These are phyloP conservation scores for Salticus scenicus DNA, from an alignment of 2,888 invertebrate species.

Conservation along the genomic window DNA sequence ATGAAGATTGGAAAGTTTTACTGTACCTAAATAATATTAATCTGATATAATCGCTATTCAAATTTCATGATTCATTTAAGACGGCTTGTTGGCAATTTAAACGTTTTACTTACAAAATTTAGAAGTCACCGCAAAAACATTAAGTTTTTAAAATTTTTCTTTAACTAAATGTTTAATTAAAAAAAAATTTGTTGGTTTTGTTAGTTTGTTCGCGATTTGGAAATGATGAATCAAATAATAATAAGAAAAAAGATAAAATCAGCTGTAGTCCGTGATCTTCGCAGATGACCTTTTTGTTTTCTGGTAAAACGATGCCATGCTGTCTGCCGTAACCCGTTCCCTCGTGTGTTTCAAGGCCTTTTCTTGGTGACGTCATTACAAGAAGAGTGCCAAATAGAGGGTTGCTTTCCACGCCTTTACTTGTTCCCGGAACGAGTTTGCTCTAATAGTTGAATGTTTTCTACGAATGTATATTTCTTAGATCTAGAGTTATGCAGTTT, in stretches of 20 bases:
- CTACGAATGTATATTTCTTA: background rate
- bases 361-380: constrained; percentile 36
- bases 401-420: background rate
- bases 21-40: no score
- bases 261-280: constrained; percentile 54
- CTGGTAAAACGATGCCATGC: constrained; percentile 61
- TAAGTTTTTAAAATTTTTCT: no score
- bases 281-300: constrained; percentile 40
- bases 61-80: no score
- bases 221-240: no score
- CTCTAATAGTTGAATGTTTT: background rate
- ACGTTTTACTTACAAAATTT: no score
- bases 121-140: no score
- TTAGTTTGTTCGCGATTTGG: no score
- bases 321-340: constrained; percentile 61
- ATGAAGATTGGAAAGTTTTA: no score
- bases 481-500: background rate
- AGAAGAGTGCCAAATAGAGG: constrained; percentile 1
- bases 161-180: no score
- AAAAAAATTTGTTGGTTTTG: no score
- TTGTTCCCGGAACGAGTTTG: background rate
- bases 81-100: no score
- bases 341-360: constrained; percentile 31
- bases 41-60: no score
- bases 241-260: background rate